Evolutionary conservation across 1,140 invertebrate genomes (phyloP).

Genomic region (Cardiocondyla obscurior): DNA sequence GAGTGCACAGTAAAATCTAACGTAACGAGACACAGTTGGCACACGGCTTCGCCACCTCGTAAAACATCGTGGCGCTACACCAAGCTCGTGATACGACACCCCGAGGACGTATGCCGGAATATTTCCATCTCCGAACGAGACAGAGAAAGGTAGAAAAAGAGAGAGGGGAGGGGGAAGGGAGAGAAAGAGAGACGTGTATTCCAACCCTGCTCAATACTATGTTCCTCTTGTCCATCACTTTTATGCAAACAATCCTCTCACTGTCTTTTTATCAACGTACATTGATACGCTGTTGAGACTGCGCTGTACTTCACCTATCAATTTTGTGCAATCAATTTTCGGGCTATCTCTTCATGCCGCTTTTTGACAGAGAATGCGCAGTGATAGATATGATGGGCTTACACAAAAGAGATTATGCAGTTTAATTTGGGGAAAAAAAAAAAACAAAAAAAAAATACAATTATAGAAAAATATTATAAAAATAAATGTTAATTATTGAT

Average conservation of each 20-base stretch:
- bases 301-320: slow-evolving; percentile 16
- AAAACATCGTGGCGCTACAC: slow-evolving; percentile 74
- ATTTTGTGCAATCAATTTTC: slow-evolving; percentile 52
- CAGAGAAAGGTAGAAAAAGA: no score
- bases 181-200: slow-evolving; percentile 66
- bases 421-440: neutral
- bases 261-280: slow-evolving; percentile 30
- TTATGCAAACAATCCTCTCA: slow-evolving; percentile 52
- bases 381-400: neutral
- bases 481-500: neutral
- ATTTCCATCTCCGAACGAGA: slow-evolving; percentile 65
- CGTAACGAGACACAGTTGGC: slow-evolving; percentile 82
- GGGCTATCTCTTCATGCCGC: slow-evolving; percentile 1
- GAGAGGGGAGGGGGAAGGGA: slow-evolving; percentile 61
- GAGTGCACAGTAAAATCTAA: slow-evolving; percentile 79
- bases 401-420: neutral
- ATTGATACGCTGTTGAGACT: slow-evolving; percentile 26
- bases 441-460: neutral
- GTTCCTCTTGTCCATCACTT: slow-evolving; percentile 33
- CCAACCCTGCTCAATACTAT: slow-evolving; percentile 20
- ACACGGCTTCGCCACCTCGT: slow-evolving; percentile 79
- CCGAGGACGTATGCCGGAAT: slow-evolving; percentile 68
- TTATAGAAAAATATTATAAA: neutral
- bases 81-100: slow-evolving; percentile 70
- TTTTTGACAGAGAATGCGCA: neutral